phyloP scores from a whole-genome alignment of 2,113 vertebrate species.

The Neodontobutis hainanensis region DNA sequence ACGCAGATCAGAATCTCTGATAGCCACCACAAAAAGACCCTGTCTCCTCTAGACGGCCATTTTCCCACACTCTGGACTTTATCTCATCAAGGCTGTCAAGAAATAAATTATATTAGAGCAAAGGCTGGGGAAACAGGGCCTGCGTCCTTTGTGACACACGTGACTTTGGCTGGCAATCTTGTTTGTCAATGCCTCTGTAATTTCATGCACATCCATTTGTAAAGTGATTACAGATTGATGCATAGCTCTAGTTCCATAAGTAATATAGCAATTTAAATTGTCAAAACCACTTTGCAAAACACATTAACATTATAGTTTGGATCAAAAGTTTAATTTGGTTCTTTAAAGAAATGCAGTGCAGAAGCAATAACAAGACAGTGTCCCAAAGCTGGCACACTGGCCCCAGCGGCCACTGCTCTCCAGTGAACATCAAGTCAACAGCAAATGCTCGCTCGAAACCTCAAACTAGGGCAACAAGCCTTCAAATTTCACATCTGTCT shows the following conservation, averaged over 20 bases:
- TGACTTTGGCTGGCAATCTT: conserved; percentile 37
- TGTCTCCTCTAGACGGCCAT: conserved; percentile 50
- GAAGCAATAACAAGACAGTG: background rate
- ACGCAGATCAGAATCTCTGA: conserved; percentile 58
- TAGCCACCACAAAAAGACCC: conserved; percentile 55
- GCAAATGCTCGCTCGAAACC: background rate
- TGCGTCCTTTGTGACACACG: conserved; percentile 22
- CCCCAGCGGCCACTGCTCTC: background rate
- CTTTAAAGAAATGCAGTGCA: too few species aligned
- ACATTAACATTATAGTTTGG: conserved; percentile 11
- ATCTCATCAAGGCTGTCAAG: conserved; percentile 67
- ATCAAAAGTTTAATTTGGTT: conserved; percentile 2
- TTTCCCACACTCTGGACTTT: conserved; percentile 54
- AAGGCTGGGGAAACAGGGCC: conserved; percentile 29
- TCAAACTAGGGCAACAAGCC: background rate
- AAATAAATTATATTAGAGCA: conserved; percentile 64
- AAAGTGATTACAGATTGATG: conserved; percentile 38
- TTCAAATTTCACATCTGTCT: background rate
- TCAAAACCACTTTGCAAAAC: conserved; percentile 22
- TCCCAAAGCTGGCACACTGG: background rate
- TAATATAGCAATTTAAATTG: conserved; percentile 12
- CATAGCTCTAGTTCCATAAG: conserved; percentile 21
- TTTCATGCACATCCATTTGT: conserved; percentile 46
- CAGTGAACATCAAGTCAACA: background rate
- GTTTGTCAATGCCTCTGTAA: conserved; percentile 23